Evolutionary conservation across 2,113 vertebrate genomes (phyloP), one percentile per base, ranked within the genome.

Genomic region (Herpetotheres cachinnans): DNA sequence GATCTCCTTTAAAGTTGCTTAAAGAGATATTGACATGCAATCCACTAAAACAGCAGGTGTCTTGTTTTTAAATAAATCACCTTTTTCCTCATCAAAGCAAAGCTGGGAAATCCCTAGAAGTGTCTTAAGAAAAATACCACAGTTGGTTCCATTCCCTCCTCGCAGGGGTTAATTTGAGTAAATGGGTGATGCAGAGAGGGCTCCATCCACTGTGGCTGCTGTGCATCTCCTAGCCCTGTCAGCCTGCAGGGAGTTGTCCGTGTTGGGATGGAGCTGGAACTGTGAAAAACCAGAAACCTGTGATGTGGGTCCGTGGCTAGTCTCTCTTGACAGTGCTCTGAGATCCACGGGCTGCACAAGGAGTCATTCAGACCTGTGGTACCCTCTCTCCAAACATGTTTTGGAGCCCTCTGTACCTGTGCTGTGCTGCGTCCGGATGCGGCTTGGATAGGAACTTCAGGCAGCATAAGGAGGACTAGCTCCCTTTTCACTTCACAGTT

Each of bases 361-460:
- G 58, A 32, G 22, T 7, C 13, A 1, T 9, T 21, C 50, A 21
- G 80, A 58, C 54, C 66, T 8, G 30, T 2, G 1, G 21, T 19
- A n/a, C 46, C 54, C 69, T 20, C 16, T 32, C 34, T n/a, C 15
- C 38, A 6, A 22, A 25, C 6, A 10, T 10, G 25, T 11, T 25
- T 7, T 30, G 38, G 56, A 47, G 58, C 58, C 8, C 25, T 2
- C 3, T 2, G 13, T 3, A 22, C 42, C 40, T 42, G 72, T 10
- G 44, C 66, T 10, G 25, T 5, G 2, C 54, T 15, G 14, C 7
- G 29, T 11, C 44, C 5, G 36, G 40, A 7, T 4, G 34, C 44
- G 14, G 36, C 65, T 9, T 6, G 18, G 4, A 3, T 2, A 11
- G 66, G n/a, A n/a, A 3, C n/a, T 1, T 3, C 5, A 2, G 29